These are phyloP conservation scores for Trissolcus japonicus DNA, from an alignment of 2,888 invertebrate species.

Conservation along the genomic window DNA sequence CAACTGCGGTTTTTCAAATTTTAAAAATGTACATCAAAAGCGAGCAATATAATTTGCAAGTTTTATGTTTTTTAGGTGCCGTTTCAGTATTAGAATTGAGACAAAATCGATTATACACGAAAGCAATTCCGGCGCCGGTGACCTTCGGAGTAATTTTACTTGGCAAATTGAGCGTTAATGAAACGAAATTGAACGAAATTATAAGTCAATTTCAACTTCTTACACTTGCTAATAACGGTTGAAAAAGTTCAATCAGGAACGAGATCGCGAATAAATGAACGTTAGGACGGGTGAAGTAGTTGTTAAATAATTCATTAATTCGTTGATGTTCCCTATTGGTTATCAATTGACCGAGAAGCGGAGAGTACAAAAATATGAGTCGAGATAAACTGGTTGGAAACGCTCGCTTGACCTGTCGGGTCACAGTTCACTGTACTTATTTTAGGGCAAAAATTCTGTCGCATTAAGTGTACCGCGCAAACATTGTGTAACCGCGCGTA, in stretches of 20 bases:
- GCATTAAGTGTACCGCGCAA: slow-evolving; percentile 37
- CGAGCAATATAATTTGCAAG: too few species aligned
- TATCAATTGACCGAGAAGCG: slow-evolving; percentile 6
- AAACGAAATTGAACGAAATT: slow-evolving; percentile 12
- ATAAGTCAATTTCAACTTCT: slow-evolving; percentile 9
- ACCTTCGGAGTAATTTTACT: slow-evolving; percentile 9
- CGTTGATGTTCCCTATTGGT: not conserved
- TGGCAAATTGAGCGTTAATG: slow-evolving; percentile 4
- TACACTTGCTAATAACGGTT: slow-evolving; percentile 1
- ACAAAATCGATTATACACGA: too few species aligned
- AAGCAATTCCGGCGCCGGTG: not conserved
- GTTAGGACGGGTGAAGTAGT: too few species aligned
- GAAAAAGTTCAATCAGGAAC: not conserved
- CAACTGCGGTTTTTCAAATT: too few species aligned
- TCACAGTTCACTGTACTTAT: slow-evolving; percentile 54
- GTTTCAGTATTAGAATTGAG: too few species aligned
- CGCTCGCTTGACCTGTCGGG: slow-evolving; percentile 43
- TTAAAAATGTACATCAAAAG: too few species aligned
- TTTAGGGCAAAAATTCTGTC: slow-evolving; percentile 55
- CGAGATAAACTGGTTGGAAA: slow-evolving; percentile 39
- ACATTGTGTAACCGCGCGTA: slow-evolving; percentile 19
- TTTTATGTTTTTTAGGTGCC: too few species aligned
- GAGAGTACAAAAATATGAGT: slow-evolving; percentile 25
- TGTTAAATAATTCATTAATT: not conserved
- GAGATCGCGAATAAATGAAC: not conserved